A percentile compares a stretch with the other conserved stretches of the same genome.
These are phyloP conservation scores for Campylomormyrus numenius DNA, from an alignment of 2,113 vertebrate genomes.

Conservation along the genomic window DNA sequence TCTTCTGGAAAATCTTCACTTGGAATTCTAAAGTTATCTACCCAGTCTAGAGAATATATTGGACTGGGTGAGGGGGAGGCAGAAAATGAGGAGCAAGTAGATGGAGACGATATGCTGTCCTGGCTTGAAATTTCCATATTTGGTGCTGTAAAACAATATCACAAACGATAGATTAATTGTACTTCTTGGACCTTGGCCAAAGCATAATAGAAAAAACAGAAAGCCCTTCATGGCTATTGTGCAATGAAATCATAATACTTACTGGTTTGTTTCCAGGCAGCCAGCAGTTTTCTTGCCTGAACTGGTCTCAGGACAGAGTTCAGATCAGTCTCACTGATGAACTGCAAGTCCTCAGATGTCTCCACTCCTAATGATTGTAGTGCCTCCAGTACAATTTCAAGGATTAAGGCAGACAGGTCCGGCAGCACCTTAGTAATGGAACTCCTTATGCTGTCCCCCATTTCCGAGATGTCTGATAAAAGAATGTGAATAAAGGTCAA, in stretches of 20 bases:
- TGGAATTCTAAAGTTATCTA: not conserved
- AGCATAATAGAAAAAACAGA: not conserved
- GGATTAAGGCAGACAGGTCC: constrained; percentile 23
- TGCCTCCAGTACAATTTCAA: not conserved
- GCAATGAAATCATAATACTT: not conserved
- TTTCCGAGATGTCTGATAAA: not conserved
- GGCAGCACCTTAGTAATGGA: constrained; percentile 24
- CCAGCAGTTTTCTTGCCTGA: constrained; percentile 4
- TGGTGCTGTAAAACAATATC: not conserved
- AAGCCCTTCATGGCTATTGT: not conserved
- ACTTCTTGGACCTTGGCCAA: not conserved
- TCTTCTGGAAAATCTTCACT: not conserved
- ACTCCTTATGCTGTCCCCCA: constrained; percentile 7
- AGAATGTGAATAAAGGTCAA: not conserved
- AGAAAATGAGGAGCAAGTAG: not conserved
- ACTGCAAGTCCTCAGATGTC: not conserved
- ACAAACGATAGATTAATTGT: not conserved
- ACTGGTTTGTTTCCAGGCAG: not conserved
- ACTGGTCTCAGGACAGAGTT: not conserved
- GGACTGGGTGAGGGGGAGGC: not conserved
- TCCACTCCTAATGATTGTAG: constrained; percentile 4
- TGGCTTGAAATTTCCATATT: not conserved
- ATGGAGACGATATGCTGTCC: not conserved
- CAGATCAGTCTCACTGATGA: not conserved
- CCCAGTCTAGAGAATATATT: not conserved